These are phyloP conservation scores for Salminus brasiliensis DNA, from an alignment of 2,113 vertebrate genomes.

Conservation along the genomic window DNA sequence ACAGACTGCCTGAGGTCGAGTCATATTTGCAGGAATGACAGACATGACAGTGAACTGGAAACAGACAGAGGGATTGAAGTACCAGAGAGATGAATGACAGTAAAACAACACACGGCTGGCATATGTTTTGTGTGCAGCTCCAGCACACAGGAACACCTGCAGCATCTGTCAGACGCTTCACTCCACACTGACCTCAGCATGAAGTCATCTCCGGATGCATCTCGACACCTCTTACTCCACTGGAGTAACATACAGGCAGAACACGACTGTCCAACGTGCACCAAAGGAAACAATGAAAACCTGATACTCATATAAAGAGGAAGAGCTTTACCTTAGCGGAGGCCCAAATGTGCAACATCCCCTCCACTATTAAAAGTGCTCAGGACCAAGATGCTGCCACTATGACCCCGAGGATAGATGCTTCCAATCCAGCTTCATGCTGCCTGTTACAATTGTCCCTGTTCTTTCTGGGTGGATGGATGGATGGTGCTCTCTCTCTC, in stretches of 20 bases:
- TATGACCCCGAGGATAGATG: no score
- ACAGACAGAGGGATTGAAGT: background rate
- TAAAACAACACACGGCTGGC: background rate
- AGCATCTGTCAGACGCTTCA: slow-evolving; percentile 22
- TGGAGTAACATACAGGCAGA: background rate
- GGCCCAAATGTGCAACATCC: no score
- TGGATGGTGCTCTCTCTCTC: no score
- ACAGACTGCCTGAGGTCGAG: background rate
- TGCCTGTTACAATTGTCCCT: no score
- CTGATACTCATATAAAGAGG: no score
- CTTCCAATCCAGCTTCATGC: no score
- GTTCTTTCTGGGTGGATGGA: no score
- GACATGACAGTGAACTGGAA: background rate
- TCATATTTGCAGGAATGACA: background rate
- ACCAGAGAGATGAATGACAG: background rate
- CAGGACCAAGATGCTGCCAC: no score
- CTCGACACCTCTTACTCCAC: slow-evolving; percentile 36
- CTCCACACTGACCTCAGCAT: background rate
- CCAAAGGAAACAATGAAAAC: background rate
- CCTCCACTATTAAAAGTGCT: no score
- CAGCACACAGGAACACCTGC: slow-evolving; percentile 37
- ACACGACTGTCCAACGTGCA: background rate
- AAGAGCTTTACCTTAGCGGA: background rate
- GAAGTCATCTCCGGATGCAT: slow-evolving; percentile 21
- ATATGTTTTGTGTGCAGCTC: slow-evolving; percentile 1